phyloP scores from a whole-genome alignment of 2,113 vertebrate genomes.

The Noturus placidus region DNA sequence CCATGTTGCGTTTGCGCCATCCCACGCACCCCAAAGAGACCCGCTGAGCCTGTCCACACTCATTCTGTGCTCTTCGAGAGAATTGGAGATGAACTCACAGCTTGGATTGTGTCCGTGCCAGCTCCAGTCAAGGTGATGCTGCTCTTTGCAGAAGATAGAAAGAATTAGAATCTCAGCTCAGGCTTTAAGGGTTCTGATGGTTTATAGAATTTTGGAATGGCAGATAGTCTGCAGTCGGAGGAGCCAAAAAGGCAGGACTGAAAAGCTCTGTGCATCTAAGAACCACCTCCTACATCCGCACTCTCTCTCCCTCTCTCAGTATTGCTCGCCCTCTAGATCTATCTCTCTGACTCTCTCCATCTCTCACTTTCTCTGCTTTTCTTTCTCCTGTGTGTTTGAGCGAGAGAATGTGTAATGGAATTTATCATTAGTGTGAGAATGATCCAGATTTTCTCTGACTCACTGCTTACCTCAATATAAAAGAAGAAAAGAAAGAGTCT shows the following conservation, averaged over 20 bases:
- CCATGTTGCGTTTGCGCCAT: slow-evolving; percentile 62
- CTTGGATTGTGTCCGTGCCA: slow-evolving; percentile 7
- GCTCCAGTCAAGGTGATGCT: slow-evolving; percentile 23
- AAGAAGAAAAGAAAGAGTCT: neutral
- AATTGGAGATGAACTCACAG: slow-evolving; percentile 25
- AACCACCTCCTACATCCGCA: slow-evolving; percentile 71
- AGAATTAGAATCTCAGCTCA: slow-evolving; percentile 17
- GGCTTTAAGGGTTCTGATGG: neutral
- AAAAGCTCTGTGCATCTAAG: slow-evolving; percentile 68
- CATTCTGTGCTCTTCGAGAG: slow-evolving; percentile 30
- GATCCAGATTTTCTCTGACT: slow-evolving; percentile 37
- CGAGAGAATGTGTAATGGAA: slow-evolving; percentile 6
- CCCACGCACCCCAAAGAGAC: slow-evolving; percentile 60
- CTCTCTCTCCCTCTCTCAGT: slow-evolving; percentile 29
- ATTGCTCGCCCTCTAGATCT: slow-evolving; percentile 13
- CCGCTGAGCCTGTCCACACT: slow-evolving; percentile 37
- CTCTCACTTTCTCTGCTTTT: slow-evolving; percentile 13
- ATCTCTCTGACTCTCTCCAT: slow-evolving; percentile 19
- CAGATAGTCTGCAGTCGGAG: slow-evolving; percentile 60
- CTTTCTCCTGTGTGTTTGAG: slow-evolving; percentile 22
- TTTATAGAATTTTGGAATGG: slow-evolving; percentile 46
- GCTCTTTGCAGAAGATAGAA: slow-evolving; percentile 6
- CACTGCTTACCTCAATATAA: slow-evolving; percentile 45
- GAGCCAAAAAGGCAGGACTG: slow-evolving; percentile 67
- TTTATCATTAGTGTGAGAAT: slow-evolving; percentile 24